Base-by-base conservation (phyloP, 2,888 invertebrate species). In the Phengaris arion region DNA sequence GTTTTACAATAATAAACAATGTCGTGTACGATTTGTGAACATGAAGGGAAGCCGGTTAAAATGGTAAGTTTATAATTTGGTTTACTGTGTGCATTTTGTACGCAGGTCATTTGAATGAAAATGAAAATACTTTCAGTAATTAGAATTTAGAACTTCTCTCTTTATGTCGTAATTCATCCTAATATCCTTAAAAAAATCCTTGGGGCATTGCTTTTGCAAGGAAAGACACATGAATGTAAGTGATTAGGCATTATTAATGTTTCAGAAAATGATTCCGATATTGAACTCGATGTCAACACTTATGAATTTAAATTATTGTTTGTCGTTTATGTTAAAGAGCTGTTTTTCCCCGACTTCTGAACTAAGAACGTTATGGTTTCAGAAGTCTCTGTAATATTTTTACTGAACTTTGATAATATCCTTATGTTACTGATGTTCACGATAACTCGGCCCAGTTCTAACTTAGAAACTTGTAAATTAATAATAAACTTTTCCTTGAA, bases 11-110 rank as follows among this genome's bases (percentile, higher is more conserved):
- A 45, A 68, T 64, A 70, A 55, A 79, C 77, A 80, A 91, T 91
- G 91, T 85, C 89, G 83, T 91, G 91, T 77, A 81, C 87, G 10
- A 78, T 86, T 70, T 91, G 91, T 81, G 77, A 85, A 80, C 83
- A 83, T 51, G 86, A 86, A 0, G 83, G 82, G 69, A 88, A 86
- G 79, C 81, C 85, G 2, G 82, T 85, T 51, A 88, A 85, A 84
- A 89, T 86, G 87, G 90, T 89, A 80, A 86, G 89, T 85, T 76
- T 59, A 76, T 15, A n/a, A 45, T 69, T 12, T 45, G 74, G 74
- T 22, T 77, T 77, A 59, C 54, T 35, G 12, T 68, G n/a, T 74
- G 59, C 68, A 10, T 9, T 64, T n/a, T n/a, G n/a, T 55, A 6
- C 55, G 10, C 35, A 22, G 59, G 35, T 35, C 3, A 35, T 35